Base-by-base conservation (phyloP, 2,797 vertebrate genomes). In the Hapalemur alaotrensis region DNA sequence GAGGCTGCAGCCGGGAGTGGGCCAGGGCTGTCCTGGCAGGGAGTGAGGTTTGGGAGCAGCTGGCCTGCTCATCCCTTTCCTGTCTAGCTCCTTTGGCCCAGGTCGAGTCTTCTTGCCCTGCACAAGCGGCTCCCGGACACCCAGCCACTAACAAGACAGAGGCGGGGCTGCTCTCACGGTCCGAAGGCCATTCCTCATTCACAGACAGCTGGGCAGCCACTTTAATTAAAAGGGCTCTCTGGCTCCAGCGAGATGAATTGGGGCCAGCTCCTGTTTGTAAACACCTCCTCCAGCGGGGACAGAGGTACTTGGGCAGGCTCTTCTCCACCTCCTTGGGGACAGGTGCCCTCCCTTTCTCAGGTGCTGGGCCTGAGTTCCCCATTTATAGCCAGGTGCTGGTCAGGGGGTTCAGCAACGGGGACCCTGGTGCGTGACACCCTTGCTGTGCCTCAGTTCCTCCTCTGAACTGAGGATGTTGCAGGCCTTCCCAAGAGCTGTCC, bases 61-160 rank as follows among this genome's bases (percentile, higher is more conserved):
- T 7, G 1, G 15, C 12, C 41, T 23, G 20, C 38, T 59, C 22
- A 1, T 65, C 28, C 22, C 17, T 54, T 38, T 57, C 50, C 2
- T 7, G 3, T 14, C 32, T 3, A 13, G 70, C 17, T 30, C 46
- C 41, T 32, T 35, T 61, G 97, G 98, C 90, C 69, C 92, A 90
- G 92, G 96, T 79, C 11, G 72, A 97, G 98, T 97, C 93, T 82
- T 92, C 98, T 97, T 93, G 96, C 98, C 98, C 99, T 98, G 99
- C 98, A 97, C 98, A 98, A 98, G 97, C 92, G 93, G 97, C 98
- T 98, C 97, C 88, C 95, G 97, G 98, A 97, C 97, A 98, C 96
- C 97, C 97, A 96, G 98, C 98, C 96, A 75, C 98, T 98, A 98
- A 98, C 98, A 98, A 98, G 99, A 99, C 98, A 98, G 99, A 99